These are phyloP conservation scores for Monopterus albus DNA, from an alignment of 2,113 vertebrate genomes.

Conservation along the genomic window DNA sequence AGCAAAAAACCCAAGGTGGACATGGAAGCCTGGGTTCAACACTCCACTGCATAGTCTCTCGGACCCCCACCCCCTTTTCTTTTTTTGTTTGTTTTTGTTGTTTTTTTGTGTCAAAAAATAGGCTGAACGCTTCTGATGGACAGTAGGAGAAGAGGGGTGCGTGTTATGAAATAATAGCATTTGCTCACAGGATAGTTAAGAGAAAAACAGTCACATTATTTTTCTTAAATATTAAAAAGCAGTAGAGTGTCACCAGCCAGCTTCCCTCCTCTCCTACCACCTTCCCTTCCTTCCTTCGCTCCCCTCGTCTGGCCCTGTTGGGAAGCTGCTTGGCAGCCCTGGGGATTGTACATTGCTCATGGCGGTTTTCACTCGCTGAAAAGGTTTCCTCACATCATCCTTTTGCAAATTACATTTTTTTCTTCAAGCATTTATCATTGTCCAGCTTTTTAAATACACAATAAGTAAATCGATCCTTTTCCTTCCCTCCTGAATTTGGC, in stretches of 20 bases:
- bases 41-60: conserved; percentile 86
- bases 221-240: conserved; percentile 81
- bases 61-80: conserved; percentile 61
- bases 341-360: conserved; percentile 85
- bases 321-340: conserved; percentile 75
- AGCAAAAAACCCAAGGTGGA: conserved; percentile 72
- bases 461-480: conserved; percentile 75
- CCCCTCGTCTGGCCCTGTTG: conserved; percentile 64
- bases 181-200: conserved; percentile 80
- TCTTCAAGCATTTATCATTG: conserved; percentile 81
- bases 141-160: conserved; percentile 76
- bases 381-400: conserved; percentile 70
- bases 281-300: conserved; percentile 4
- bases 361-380: conserved; percentile 67
- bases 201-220: conserved; percentile 77
- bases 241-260: conserved; percentile 79
- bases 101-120: conserved; percentile 46
- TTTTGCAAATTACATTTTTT: conserved; percentile 71
- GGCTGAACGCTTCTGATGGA: conserved; percentile 75
- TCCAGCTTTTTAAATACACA: conserved; percentile 79
- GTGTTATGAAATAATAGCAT: conserved; percentile 67
- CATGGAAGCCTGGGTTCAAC: conserved; percentile 81
- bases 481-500: conserved; percentile 79
- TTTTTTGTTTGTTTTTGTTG: conserved; percentile 24
- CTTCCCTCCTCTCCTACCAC: conserved; percentile 49